Conservation (phyloP, 1,140 invertebrate genomes). For the Dryas iulia region DNA sequence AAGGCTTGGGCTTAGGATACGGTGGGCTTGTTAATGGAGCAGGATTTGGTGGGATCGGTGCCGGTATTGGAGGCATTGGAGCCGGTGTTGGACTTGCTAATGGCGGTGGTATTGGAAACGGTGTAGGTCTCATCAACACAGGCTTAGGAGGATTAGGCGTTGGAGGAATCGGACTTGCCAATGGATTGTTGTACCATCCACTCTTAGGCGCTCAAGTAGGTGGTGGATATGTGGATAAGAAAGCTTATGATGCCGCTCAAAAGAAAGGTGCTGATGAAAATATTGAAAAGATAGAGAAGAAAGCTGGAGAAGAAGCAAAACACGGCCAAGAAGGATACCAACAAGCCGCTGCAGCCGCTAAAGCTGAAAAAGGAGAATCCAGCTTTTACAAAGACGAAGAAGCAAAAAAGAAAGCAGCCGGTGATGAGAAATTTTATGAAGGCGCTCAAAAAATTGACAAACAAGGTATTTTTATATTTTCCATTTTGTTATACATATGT, state of each 20-base stretch:
- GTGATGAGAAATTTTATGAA: slow-evolving; percentile 81
- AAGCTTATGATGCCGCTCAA: slow-evolving; percentile 78
- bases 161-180: slow-evolving; percentile 58
- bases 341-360: slow-evolving; percentile 72
- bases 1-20: slow-evolving; percentile 46
- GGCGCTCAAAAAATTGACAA: slow-evolving; percentile 80
- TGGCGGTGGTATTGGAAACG: slow-evolving; percentile 48
- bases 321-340: slow-evolving; percentile 79
- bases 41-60: slow-evolving; percentile 44
- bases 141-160: slow-evolving; percentile 58
- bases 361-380: slow-evolving; percentile 79
- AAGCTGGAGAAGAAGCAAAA: slow-evolving; percentile 77
- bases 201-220: slow-evolving; percentile 63
- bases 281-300: slow-evolving; percentile 78
- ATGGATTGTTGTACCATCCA: slow-evolving; percentile 61
- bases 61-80: slow-evolving; percentile 47
- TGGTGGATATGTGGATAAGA: slow-evolving; percentile 79
- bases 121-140: slow-evolving; percentile 56
- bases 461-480: slow-evolving; percentile 64
- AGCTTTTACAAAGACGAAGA: slow-evolving; percentile 81
- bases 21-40: slow-evolving; percentile 40
- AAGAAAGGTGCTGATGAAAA: slow-evolving; percentile 80
- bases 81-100: slow-evolving; percentile 44
- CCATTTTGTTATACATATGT: background rate
- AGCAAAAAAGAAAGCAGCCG: slow-evolving; percentile 80